Evolutionary conservation across 2,888 invertebrate species (phyloP).

Genomic region (Nebria salina): DNA sequence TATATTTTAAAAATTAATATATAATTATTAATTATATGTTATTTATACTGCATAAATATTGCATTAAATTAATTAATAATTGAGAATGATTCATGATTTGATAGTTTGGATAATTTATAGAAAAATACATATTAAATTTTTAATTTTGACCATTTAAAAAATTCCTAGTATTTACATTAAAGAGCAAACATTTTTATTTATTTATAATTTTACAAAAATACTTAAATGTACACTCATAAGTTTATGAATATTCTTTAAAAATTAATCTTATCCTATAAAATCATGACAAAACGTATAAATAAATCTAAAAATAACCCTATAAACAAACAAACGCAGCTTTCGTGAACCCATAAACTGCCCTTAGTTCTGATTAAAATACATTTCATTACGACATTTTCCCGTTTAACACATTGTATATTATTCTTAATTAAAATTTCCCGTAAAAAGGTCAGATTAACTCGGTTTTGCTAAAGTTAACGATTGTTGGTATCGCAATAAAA

Average conservation of each 20-base stretch:
- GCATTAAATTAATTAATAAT: too few species aligned
- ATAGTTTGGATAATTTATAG: too few species aligned
- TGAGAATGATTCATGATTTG: too few species aligned
- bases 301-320: not conserved
- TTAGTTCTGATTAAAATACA: not conserved
- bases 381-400: not conserved
- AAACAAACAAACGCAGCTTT: not conserved
- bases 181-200: too few species aligned
- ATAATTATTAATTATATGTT: too few species aligned
- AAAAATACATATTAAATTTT: too few species aligned
- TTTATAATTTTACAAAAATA: too few species aligned
- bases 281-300: not conserved
- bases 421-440: not conserved
- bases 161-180: too few species aligned
- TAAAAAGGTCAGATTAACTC: not conserved
- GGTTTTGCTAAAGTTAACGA: not conserved
- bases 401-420: not conserved
- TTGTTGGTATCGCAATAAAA: not conserved
- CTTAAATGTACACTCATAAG: too few species aligned
- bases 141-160: too few species aligned
- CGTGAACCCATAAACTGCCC: not conserved
- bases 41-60: too few species aligned
- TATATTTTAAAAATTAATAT: too few species aligned
- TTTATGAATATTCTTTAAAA: not conserved
- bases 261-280: not conserved